These are phyloP conservation scores for Lipophrys pholis DNA, from an alignment of 2,113 vertebrate genomes.

Conservation along the genomic window DNA sequence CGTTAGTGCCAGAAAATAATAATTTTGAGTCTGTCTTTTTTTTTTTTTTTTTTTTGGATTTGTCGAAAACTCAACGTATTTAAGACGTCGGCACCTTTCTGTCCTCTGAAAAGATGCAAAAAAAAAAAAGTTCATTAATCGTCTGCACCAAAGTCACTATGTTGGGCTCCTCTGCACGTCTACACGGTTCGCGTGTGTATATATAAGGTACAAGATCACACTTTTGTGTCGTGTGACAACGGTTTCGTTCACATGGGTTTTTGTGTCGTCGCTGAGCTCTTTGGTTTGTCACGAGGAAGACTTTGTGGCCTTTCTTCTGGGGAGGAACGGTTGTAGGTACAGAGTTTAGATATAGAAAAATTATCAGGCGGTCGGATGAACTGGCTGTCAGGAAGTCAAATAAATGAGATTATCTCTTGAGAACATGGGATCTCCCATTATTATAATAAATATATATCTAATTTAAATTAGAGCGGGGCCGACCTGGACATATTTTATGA, in stretches of 20 bases:
- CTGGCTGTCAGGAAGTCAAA: constrained; percentile 63
- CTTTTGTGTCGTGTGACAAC: constrained; percentile 54
- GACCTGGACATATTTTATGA: constrained; percentile 69
- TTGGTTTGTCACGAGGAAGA: constrained; percentile 40
- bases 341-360: constrained; percentile 13
- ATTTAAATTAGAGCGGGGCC: constrained; percentile 76
- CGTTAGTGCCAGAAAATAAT: constrained; percentile 48
- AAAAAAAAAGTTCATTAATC: constrained; percentile 27
- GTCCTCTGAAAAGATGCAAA: constrained; percentile 48
- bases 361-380: constrained; percentile 35
- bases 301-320: constrained; percentile 73
- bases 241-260: constrained; percentile 45
- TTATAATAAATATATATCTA: constrained; percentile 58
- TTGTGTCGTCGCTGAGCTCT: constrained; percentile 40
- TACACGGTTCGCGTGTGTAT: constrained; percentile 73
- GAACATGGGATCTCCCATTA: constrained; percentile 64
- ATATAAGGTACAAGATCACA: constrained; percentile 79
- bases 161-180: constrained; percentile 10
- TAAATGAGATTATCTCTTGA: constrained; percentile 61
- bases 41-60: not conserved
- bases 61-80: constrained; percentile 36
- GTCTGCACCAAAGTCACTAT: constrained; percentile 48
- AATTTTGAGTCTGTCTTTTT: not conserved
- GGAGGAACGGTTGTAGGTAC: constrained; percentile 55
- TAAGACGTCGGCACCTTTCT: constrained; percentile 64